phyloP scores from a whole-genome alignment of 2,888 invertebrate species.

The Orthonychiurus folsomi region DNA sequence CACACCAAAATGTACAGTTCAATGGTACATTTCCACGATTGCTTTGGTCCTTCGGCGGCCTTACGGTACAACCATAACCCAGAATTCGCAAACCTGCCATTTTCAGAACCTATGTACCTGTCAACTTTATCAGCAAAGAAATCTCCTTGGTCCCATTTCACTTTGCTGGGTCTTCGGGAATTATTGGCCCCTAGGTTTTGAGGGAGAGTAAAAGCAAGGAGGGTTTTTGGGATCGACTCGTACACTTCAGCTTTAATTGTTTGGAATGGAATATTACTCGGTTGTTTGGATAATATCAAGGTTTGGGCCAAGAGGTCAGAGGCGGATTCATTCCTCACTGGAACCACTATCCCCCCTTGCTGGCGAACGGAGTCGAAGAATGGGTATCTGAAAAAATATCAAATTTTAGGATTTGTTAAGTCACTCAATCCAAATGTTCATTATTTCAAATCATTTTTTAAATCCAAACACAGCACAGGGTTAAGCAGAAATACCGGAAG shows the following conservation, averaged over 20 bases:
- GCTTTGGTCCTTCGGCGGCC: no score
- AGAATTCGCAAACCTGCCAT: no score
- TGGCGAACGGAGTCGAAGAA: constrained; percentile 35
- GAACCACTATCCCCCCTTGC: constrained; percentile 7
- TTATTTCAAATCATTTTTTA: no score
- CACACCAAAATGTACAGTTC: no score
- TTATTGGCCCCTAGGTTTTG: not conserved
- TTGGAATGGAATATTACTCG: constrained; percentile 34
- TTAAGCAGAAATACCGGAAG: no score
- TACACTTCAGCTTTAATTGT: constrained; percentile 38
- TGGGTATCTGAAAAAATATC: constrained; percentile 29
- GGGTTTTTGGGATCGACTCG: constrained; percentile 33
- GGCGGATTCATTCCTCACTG: constrained; percentile 16
- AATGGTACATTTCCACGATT: no score
- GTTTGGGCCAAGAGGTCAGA: constrained; percentile 36
- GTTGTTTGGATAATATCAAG: constrained; percentile 34
- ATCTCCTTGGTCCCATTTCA: constrained; percentile 22
- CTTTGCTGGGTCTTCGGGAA: not conserved
- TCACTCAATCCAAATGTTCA: no score
- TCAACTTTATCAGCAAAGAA: constrained; percentile 32
- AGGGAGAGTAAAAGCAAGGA: constrained; percentile 13
- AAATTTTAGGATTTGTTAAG: constrained; percentile 2
- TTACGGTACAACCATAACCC: no score
- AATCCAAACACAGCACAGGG: no score
- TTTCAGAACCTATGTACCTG: no score